Percentiles rank a stretch among this genome's conserved stretches.
Evolutionary conservation across 2,797 vertebrate species (phyloP).

Genomic region (Tokudaia muenninki): DNA sequence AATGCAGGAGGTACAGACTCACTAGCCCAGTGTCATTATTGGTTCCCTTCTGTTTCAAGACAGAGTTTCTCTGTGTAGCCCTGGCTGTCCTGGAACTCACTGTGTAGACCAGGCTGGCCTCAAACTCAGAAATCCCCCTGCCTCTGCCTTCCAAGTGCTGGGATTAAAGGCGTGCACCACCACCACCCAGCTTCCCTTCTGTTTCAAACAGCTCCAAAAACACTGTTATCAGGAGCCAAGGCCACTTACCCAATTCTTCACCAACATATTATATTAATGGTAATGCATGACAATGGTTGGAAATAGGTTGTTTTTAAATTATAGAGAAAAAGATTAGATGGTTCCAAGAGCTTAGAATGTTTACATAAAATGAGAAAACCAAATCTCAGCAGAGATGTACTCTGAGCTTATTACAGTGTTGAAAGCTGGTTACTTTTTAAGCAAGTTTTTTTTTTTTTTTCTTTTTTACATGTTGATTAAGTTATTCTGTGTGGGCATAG

Average conservation of each 20-base stretch:
- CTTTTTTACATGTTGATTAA: not conserved
- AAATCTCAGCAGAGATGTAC: slow-evolving; percentile 8
- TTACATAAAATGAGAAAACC: not conserved
- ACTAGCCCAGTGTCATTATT: slow-evolving; percentile 6
- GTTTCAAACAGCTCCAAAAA: slow-evolving; percentile 59
- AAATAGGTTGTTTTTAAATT: slow-evolving; percentile 62
- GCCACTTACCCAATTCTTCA: not conserved
- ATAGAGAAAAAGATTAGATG: slow-evolving; percentile 48
- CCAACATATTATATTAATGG: slow-evolving; percentile 22
- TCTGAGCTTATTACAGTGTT: not conserved
- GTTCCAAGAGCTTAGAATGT: slow-evolving; percentile 11
- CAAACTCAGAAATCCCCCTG: too few relatives aligned
- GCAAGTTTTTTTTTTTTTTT: not conserved
- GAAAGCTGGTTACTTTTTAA: not conserved
- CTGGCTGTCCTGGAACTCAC: too few relatives aligned
- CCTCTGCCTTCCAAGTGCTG: too few relatives aligned
- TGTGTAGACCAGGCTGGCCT: too few relatives aligned
- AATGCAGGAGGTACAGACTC: slow-evolving; percentile 3
- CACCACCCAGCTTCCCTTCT: not conserved
- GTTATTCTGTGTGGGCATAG: not conserved
- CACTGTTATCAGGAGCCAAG: not conserved
- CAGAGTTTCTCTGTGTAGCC: too few relatives aligned
- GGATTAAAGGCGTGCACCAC: too few relatives aligned
- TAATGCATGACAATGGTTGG: not conserved
- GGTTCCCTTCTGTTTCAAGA: not conserved